Evolutionary conservation across 2,888 invertebrate species (phyloP).

Genomic region (Cordilura impudica): DNA sequence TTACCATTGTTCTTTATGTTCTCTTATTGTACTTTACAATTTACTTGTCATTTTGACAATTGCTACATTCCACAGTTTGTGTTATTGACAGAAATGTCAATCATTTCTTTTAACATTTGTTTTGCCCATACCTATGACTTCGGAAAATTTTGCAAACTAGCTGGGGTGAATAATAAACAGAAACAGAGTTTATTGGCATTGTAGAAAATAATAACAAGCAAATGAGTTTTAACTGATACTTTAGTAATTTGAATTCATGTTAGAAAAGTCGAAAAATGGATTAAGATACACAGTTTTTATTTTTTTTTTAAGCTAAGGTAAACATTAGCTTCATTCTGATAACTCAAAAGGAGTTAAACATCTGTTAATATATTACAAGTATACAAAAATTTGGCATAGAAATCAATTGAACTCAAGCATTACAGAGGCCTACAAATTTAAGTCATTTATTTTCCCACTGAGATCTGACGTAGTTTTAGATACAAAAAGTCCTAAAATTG

Average conservation of each 20-base stretch:
- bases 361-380: too few species aligned
- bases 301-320: too few species aligned
- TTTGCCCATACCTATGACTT: constrained; percentile 31
- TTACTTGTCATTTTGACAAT: constrained; percentile 59
- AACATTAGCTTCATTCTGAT: too few species aligned
- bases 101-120: constrained; percentile 46
- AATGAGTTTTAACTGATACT: background rate
- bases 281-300: too few species aligned
- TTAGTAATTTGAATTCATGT: background rate
- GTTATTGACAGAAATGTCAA: constrained; percentile 44
- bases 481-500: too few species aligned
- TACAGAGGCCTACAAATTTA: too few species aligned
- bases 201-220: background rate
- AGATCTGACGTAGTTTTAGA: too few species aligned
- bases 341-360: too few species aligned
- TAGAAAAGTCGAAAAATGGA: too few species aligned
- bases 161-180: background rate
- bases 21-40: constrained; percentile 39
- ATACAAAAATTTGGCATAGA: too few species aligned
- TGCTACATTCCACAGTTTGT: constrained; percentile 53
- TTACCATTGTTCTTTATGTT: background rate
- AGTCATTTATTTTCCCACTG: too few species aligned
- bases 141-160: background rate
- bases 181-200: constrained; percentile 4
- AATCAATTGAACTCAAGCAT: too few species aligned